Percentiles rank a stretch among this genome's conserved stretches.
Evolutionary conservation across 2,113 vertebrate genomes (phyloP).

Genomic region (Scalopus aquaticus): DNA sequence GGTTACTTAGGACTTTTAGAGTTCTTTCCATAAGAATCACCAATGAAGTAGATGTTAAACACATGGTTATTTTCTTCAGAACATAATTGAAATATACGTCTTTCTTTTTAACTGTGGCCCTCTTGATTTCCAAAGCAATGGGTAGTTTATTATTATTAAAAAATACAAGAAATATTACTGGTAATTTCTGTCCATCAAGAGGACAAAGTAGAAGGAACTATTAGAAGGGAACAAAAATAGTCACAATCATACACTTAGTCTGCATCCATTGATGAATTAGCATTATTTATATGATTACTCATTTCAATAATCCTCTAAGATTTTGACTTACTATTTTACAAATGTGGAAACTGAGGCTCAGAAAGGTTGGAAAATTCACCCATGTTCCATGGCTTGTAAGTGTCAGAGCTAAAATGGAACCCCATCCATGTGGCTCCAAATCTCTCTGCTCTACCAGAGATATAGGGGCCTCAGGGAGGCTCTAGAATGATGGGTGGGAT

Average conservation of each 20-base stretch:
- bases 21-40: neutral
- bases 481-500: neutral
- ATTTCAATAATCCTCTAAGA: neutral
- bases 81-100: neutral
- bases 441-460: neutral
- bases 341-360: neutral
- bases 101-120: neutral
- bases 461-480: rapidly evolving
- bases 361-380: neutral
- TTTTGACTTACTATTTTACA: neutral
- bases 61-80: neutral
- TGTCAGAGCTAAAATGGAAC: neutral
- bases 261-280: neutral
- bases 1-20: neutral
- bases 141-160: neutral
- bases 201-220: neutral
- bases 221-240: neutral
- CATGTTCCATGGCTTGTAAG: neutral
- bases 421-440: neutral
- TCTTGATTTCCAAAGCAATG: neutral
- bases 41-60: neutral
- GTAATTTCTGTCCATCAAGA: neutral
- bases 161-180: neutral
- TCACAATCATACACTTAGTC: neutral
- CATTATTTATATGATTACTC: neutral